These are phyloP conservation scores for Chrysomallon squamiferum DNA, from an alignment of 1,140 invertebrate genomes.

Conservation along the genomic window DNA sequence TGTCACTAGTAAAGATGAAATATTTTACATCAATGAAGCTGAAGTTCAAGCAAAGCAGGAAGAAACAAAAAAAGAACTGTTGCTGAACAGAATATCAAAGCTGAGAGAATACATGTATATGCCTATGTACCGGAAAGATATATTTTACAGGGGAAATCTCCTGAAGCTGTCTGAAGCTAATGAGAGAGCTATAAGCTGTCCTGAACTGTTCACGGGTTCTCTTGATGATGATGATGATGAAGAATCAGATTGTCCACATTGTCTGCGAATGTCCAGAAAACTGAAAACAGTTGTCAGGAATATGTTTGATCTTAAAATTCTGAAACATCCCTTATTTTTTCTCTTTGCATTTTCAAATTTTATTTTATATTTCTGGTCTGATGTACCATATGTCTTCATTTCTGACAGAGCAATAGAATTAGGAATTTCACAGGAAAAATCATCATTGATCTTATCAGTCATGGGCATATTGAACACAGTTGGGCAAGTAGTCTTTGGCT, in stretches of 20 bases:
- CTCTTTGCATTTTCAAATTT: slow-evolving; percentile 54
- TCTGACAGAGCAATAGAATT: slow-evolving; percentile 44
- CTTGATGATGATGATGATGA: slow-evolving; percentile 20
- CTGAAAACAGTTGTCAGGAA: slow-evolving; percentile 30
- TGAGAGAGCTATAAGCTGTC: slow-evolving; percentile 41
- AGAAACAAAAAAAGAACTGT: not conserved
- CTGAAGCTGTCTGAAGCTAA: slow-evolving; percentile 18
- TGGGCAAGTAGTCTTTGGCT: slow-evolving; percentile 84
- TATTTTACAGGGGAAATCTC: slow-evolving; percentile 54
- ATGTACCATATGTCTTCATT: slow-evolving; percentile 58
- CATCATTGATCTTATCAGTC: slow-evolving; percentile 89
- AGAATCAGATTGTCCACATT: not conserved
- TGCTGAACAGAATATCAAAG: slow-evolving; percentile 6
- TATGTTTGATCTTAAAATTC: slow-evolving; percentile 50
- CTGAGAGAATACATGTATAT: slow-evolving; percentile 21
- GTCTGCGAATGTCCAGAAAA: not conserved
- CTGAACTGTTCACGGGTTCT: slow-evolving; percentile 28
- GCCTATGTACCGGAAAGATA: slow-evolving; percentile 52
- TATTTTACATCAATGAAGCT: too few species aligned
- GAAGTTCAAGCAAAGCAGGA: too few species aligned
- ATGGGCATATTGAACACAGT: slow-evolving; percentile 75
- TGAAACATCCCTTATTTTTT: slow-evolving; percentile 38
- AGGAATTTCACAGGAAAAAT: slow-evolving; percentile 69
- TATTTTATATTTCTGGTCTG: slow-evolving; percentile 54
- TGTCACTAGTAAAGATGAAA: slow-evolving; percentile 4